Conservation (phyloP, 92 coral and sea anemone genomes). For the Heliopora coerulea region DNA sequence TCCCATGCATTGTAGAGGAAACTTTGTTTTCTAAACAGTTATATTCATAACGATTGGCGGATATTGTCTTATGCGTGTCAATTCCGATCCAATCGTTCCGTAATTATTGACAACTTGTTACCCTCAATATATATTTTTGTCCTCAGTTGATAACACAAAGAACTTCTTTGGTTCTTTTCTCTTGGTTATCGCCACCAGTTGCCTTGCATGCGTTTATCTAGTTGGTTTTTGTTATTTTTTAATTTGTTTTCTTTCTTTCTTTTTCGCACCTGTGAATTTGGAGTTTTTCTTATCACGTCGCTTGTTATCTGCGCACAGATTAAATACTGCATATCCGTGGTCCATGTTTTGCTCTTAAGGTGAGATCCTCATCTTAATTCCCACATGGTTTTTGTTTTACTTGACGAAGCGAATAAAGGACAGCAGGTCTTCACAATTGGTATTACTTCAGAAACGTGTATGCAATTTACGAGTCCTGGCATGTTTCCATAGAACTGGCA, state of each 20-base stretch:
- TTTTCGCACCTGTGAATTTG: constrained; percentile 8
- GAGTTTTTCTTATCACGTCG: constrained; percentile 4
- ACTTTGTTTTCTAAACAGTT: constrained; percentile 24
- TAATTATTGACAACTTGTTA: constrained; percentile 29
- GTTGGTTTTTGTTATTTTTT: neutral
- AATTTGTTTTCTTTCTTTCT: neutral
- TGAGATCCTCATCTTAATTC: constrained; percentile 18
- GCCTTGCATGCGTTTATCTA: constrained; percentile 6
- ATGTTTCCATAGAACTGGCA: neutral
- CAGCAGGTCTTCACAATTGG: neutral
- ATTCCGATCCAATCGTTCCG: constrained; percentile 24
- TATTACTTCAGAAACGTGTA: too few relatives aligned
- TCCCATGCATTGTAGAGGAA: constrained; percentile 2
- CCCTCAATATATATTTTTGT: constrained; percentile 7
- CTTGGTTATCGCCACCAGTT: constrained; percentile 22
- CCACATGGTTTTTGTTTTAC: neutral
- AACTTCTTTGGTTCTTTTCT: constrained; percentile 6
- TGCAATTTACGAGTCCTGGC: neutral
- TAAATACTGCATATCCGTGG: constrained; percentile 6
- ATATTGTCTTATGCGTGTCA: constrained; percentile 22
- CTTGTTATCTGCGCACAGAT: constrained; percentile 5
- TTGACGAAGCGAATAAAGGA: neutral
- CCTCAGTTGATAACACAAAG: neutral
- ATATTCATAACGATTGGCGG: constrained; percentile 13
- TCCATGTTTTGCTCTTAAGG: constrained; percentile 8